Evolutionary conservation across 1,140 invertebrate species (phyloP).

Genomic region (Cherax destructor): DNA sequence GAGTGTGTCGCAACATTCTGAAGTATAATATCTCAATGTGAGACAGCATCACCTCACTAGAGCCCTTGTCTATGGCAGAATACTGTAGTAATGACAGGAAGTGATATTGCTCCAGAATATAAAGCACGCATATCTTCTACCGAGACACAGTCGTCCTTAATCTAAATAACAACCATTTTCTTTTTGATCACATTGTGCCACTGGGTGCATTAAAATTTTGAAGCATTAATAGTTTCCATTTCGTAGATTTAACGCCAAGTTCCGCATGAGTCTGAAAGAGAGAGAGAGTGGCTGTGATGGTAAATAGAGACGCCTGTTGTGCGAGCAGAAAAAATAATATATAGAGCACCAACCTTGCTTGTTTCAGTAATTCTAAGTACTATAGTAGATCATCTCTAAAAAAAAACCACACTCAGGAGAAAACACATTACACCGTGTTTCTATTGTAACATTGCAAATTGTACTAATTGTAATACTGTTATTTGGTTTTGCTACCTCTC

Average conservation of each 20-base stretch:
- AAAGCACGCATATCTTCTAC: not conserved
- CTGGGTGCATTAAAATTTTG: constrained; percentile 40
- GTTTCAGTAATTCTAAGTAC: not conserved
- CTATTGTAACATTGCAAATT: too few relatives aligned
- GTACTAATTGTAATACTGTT: too few relatives aligned
- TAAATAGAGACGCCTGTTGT: constrained; percentile 27
- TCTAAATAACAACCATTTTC: not conserved
- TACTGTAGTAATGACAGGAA: constrained; percentile 27
- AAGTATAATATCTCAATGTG: constrained; percentile 39
- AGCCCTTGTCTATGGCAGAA: constrained; percentile 15
- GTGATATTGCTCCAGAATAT: constrained; percentile 16
- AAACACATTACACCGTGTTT: too few relatives aligned
- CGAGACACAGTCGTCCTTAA: not conserved
- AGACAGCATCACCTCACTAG: constrained; percentile 29
- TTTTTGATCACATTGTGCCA: not conserved
- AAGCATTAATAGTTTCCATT: constrained; percentile 30
- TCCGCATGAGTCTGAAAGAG: constrained; percentile 66
- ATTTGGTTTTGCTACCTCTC: too few relatives aligned
- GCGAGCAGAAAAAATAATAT: constrained; percentile 21
- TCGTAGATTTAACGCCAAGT: constrained; percentile 62
- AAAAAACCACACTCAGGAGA: not conserved
- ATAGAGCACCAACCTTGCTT: constrained; percentile 61
- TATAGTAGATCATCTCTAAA: not conserved
- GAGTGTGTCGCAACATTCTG: not conserved
- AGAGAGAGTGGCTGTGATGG: constrained; percentile 59